Percentiles rank a stretch among this genome's conserved stretches.
Evolutionary conservation across 2,888 invertebrate genomes (phyloP).

Genomic region (Limnephilus auricula): DNA sequence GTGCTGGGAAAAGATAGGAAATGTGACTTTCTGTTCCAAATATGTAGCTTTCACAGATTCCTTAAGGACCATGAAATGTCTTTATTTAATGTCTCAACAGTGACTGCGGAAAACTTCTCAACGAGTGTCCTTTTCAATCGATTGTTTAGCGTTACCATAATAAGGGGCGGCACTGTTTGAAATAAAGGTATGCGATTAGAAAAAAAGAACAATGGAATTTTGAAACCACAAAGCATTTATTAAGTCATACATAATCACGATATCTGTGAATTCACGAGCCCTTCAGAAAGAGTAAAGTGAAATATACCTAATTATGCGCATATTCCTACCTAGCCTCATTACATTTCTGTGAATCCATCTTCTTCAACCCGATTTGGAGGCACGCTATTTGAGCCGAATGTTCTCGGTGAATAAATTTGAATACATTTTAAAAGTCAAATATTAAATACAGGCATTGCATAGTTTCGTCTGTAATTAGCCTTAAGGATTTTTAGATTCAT

Average conservation of each 20-base stretch:
- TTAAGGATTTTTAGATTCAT: not conserved
- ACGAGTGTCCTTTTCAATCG: not conserved
- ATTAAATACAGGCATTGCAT: not conserved
- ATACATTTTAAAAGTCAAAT: not conserved
- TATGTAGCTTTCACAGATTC: not conserved
- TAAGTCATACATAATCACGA: not conserved
- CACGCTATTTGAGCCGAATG: slow-evolving; percentile 2
- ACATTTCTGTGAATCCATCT: slow-evolving; percentile 2
- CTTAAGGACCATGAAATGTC: not conserved
- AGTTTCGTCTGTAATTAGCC: not conserved
- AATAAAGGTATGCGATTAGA: not conserved
- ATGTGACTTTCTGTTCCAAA: not conserved
- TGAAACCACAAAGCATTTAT: not conserved
- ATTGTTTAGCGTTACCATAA: not conserved
- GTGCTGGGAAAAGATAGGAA: not conserved
- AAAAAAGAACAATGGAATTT: not conserved
- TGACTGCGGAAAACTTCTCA: not conserved
- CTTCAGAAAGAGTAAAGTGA: not conserved
- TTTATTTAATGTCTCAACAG: not conserved
- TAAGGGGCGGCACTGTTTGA: not conserved
- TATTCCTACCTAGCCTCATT: not conserved
- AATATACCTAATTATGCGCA: not conserved
- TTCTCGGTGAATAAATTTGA: not conserved
- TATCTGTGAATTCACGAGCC: not conserved
- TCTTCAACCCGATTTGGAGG: not conserved